phyloP scores from a whole-genome alignment of 2,888 invertebrate species.

The Drosophila setosimentum region DNA sequence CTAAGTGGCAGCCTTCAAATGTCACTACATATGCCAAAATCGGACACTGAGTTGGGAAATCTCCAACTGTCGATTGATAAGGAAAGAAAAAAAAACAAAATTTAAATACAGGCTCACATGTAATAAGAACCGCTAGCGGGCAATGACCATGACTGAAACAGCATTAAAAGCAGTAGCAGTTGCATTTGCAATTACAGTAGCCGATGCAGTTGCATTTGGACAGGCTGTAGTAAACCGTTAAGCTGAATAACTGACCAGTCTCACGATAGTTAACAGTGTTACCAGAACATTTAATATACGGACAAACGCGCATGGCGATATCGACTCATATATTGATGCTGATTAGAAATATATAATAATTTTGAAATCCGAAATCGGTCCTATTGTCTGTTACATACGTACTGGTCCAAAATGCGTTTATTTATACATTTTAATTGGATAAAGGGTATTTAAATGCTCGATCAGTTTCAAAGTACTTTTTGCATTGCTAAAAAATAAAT shows the following conservation, averaged over 20 bases:
- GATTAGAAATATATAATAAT: not conserved
- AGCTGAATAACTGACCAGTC: not conserved
- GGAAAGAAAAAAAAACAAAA: not conserved
- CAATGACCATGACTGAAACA: constrained; percentile 94
- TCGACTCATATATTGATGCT: not conserved
- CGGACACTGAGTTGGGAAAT: constrained; percentile 21
- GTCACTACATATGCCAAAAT: constrained; percentile 43
- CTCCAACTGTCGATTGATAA: not conserved
- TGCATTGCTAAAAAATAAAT: not conserved
- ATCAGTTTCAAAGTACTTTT: not conserved
- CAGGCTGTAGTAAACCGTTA: not conserved
- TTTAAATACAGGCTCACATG: not conserved
- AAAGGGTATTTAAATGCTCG: not conserved
- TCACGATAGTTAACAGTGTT: not conserved
- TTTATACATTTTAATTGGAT: not conserved
- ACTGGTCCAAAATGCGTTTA: not conserved
- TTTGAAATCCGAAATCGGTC: not conserved
- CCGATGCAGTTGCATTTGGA: not conserved
- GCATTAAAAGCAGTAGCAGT: constrained; percentile 4
- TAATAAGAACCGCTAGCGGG: constrained; percentile 14
- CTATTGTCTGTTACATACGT: not conserved
- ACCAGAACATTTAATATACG: not conserved
- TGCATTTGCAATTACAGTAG: not conserved
- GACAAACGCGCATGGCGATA: not conserved
- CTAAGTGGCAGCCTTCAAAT: not conserved